A percentile compares a stretch with the other conserved stretches of the same genome.
These are phyloP conservation scores for Cryptus viduatorius DNA, from an alignment of 2,888 invertebrate genomes.

Conservation along the genomic window DNA sequence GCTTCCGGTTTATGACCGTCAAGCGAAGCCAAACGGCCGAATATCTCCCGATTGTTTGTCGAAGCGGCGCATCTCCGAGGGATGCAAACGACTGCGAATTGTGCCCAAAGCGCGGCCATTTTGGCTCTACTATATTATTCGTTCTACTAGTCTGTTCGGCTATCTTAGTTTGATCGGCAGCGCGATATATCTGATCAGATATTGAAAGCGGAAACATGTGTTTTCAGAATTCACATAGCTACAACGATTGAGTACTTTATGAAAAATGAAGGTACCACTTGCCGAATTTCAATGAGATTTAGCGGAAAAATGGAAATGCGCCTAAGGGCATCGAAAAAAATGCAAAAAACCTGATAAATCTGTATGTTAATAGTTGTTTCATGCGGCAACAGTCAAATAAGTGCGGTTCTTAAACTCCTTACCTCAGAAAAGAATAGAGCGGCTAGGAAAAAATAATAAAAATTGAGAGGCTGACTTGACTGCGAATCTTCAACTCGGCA, in stretches of 20 bases:
- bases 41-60: slow-evolving; percentile 68
- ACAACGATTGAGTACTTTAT: not conserved
- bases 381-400: not conserved
- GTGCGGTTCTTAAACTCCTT: not conserved
- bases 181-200: not conserved
- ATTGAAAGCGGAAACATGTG: slow-evolving; percentile 20
- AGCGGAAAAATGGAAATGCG: not conserved
- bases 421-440: not conserved
- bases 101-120: not conserved
- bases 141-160: not conserved
- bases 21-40: slow-evolving; percentile 62
- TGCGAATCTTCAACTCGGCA: slow-evolving; percentile 2
- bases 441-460: not conserved
- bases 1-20: slow-evolving; percentile 53
- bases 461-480: not conserved
- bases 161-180: not conserved
- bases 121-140: not conserved
- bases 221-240: not conserved
- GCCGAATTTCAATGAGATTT: not conserved
- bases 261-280: not conserved
- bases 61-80: slow-evolving; percentile 39
- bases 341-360: not conserved
- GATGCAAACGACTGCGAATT: not conserved
- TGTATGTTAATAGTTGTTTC: not conserved
- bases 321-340: no score